Evolutionary conservation across 2,888 invertebrate genomes (phyloP), one percentile per base, ranked within the genome.

Genomic region (Caenorhabditis drosophilae): DNA sequence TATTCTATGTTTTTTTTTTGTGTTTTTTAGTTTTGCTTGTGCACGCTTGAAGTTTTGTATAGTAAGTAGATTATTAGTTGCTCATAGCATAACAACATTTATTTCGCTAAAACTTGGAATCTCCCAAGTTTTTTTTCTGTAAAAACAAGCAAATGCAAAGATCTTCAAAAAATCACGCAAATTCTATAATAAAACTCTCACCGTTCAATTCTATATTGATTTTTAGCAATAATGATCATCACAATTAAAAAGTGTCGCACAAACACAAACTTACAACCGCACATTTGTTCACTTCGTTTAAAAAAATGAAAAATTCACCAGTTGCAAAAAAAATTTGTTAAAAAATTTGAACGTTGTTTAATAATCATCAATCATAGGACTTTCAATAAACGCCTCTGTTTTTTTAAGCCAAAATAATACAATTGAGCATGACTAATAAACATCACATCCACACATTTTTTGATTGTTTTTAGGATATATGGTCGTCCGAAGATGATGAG

Each of bases 401-500:
- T 40, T 16, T 16, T 40, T 40, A n/a, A n/a, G n/a, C n/a, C n/a
- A n/a, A n/a, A n/a, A n/a, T n/a, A n/a, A n/a, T n/a, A n/a, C n/a
- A n/a, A n/a, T n/a, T n/a, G n/a, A n/a, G n/a, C n/a, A n/a, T n/a
- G n/a, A n/a, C n/a, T n/a, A n/a, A n/a, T n/a, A n/a, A n/a, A n/a
- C n/a, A n/a, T n/a, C n/a, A n/a, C n/a, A n/a, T n/a, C n/a, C n/a
- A 40, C 15, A 42, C 15, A 20, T 42, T 31, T 31, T 31, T 31
- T 20, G n/a, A 4, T 22, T 1, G n/a, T 9, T 34, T 67, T 50
- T 27, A 67, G 67, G 58, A 67, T 55, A 58, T 62, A 25, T 67
- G 67, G 67, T 55, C 55, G 45, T 67, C 67, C 25, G 61, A 61
- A 2, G 67, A 67, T 18, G 67, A 67, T 22, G 61, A 67, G 20